Conservation (phyloP, 2,113 vertebrate genomes). For the Heteronetta atricapilla region DNA sequence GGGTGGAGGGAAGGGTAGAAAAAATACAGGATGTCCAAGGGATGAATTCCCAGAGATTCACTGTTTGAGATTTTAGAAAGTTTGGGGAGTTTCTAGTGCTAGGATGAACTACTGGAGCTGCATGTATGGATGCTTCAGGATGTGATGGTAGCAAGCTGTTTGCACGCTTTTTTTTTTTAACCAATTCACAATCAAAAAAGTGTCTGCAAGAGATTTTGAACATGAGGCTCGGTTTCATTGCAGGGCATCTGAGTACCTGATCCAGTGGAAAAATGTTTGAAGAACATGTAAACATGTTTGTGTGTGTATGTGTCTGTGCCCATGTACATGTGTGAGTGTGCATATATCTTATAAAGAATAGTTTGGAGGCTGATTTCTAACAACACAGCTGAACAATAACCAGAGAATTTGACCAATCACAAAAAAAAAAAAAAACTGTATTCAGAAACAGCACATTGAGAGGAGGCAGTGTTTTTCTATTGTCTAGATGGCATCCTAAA, state of each 20-base stretch:
- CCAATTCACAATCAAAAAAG: not conserved
- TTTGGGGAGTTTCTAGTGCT: not conserved
- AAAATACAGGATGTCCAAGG: not conserved
- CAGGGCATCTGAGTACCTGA: not conserved
- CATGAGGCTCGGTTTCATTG: not conserved
- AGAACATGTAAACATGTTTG: not conserved
- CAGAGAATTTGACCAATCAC: not conserved
- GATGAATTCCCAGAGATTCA: not conserved
- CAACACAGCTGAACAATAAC: not conserved
- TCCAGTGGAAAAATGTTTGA: not conserved
- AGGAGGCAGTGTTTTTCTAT: conserved; percentile 1
- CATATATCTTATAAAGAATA: not conserved
- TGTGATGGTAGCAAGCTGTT: not conserved
- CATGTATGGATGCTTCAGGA: not conserved
- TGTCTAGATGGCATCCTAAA: conserved; percentile 21
- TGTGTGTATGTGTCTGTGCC: not conserved
- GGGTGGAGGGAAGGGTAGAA: not conserved
- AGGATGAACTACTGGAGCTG: not conserved
- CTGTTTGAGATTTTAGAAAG: not conserved
- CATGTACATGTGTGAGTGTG: not conserved
- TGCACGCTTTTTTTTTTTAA: not conserved
- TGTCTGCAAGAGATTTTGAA: not conserved
- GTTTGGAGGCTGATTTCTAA: not conserved
- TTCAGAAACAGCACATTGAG: not conserved
- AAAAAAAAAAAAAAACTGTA: not conserved